phyloP scores from a whole-genome alignment of 2,888 invertebrate species.

The Chloromyia formosa region DNA sequence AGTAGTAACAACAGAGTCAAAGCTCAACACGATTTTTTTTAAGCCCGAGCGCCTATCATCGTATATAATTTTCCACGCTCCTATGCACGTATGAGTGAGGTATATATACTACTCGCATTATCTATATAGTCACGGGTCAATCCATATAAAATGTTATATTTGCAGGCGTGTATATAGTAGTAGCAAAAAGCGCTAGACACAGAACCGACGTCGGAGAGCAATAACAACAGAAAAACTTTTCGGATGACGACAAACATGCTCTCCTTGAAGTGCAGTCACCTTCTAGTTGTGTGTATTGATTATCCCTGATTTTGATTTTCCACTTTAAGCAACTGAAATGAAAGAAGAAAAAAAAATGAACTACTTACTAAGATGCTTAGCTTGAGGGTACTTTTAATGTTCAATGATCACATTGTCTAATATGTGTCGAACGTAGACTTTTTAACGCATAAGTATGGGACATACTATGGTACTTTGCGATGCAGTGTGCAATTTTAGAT shows the following conservation, averaged over 20 bases:
- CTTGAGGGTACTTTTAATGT: neutral
- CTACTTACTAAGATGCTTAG: neutral
- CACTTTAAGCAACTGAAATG: slow-evolving; percentile 19
- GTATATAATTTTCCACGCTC: neutral
- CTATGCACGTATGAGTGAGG: too few species aligned
- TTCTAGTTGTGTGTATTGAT: slow-evolving; percentile 24
- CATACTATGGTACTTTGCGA: too few species aligned
- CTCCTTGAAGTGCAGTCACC: slow-evolving; percentile 34
- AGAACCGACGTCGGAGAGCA: neutral
- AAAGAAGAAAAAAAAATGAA: neutral
- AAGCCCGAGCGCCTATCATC: neutral
- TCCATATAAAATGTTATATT: neutral
- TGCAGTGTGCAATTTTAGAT: too few species aligned
- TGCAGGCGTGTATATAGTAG: neutral
- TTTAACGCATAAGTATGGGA: neutral
- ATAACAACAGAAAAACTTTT: slow-evolving; percentile 1
- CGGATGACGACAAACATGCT: slow-evolving; percentile 31
- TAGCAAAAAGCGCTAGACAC: slow-evolving; percentile 5
- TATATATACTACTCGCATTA: neutral
- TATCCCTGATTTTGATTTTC: slow-evolving; percentile 30
- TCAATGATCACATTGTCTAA: neutral
- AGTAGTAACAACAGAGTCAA: too few species aligned
- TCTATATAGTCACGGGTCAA: neutral
- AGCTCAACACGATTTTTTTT: too few species aligned
- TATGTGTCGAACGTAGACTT: neutral